Evolutionary conservation across 2,888 invertebrate genomes (phyloP).

Genomic region (Drosophila falleni): DNA sequence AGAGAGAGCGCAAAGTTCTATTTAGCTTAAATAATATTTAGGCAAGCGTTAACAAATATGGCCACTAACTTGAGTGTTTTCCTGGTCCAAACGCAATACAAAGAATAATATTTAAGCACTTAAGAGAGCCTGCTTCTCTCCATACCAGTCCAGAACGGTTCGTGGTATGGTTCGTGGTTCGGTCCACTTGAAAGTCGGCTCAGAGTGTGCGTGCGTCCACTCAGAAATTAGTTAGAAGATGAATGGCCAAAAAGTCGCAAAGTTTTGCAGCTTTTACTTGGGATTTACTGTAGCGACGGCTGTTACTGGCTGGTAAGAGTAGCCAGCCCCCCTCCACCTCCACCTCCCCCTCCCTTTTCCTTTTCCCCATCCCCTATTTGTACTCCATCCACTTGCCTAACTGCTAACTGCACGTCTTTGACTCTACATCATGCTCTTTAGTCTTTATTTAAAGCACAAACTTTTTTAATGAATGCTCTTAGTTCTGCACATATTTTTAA

Average conservation of each 20-base stretch:
- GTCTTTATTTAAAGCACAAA: conserved; percentile 72
- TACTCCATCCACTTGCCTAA: neutral
- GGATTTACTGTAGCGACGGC: conserved; percentile 70
- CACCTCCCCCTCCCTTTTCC: neutral
- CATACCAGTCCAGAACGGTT: neutral
- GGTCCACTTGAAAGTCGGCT: conserved; percentile 30
- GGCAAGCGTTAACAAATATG: conserved; percentile 78
- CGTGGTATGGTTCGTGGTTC: conserved; percentile 3
- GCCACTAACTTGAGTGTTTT: conserved; percentile 77
- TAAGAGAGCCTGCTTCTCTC: conserved; percentile 45
- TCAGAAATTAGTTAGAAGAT: conserved; percentile 80
- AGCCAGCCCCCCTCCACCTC: neutral
- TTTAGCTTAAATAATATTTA: conserved; percentile 77
- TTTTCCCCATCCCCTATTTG: neutral
- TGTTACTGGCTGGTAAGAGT: conserved; percentile 56
- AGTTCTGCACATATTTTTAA: conserved; percentile 79
- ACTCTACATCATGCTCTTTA: conserved; percentile 56
- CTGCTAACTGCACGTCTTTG: conserved; percentile 47
- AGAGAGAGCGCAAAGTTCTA: conserved; percentile 48
- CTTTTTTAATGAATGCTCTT: conserved; percentile 82
- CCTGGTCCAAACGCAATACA: conserved; percentile 54
- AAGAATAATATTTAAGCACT: conserved; percentile 81
- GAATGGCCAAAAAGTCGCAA: conserved; percentile 80
- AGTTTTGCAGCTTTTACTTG: conserved; percentile 79
- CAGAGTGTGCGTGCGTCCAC: conserved; percentile 73